A percentile compares a stretch with the other conserved stretches of the same genome.
Conservation (phyloP, 2,797 vertebrate species). For the Taenioides sp. region DNA sequence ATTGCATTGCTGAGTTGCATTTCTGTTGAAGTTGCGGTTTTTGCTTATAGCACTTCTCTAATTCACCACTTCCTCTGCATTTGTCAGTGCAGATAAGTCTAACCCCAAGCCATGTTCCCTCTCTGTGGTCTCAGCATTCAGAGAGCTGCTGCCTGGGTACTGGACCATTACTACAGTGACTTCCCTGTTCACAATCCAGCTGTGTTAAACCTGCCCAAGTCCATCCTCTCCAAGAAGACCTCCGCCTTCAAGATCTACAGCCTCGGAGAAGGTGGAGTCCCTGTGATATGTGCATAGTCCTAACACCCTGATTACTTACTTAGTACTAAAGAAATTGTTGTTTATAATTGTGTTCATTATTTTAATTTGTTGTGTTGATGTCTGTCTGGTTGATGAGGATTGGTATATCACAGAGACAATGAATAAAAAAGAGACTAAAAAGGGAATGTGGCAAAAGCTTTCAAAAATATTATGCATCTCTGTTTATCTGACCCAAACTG, state of each 20-base stretch:
- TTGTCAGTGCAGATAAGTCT: neutral
- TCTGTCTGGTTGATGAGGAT: no score
- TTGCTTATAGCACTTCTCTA: neutral
- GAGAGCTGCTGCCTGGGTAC: conserved; percentile 88
- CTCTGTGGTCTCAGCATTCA: conserved; percentile 80
- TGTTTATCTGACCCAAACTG: no score
- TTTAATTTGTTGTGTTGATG: no score
- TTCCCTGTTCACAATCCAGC: conserved; percentile 94
- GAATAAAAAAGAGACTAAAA: no score
- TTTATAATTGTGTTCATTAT: no score
- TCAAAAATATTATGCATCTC: no score
- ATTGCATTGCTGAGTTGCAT: neutral
- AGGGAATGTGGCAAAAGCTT: no score
- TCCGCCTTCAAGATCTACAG: conserved; percentile 95
- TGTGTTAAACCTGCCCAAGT: conserved; percentile 92
- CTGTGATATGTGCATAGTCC: neutral
- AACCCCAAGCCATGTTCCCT: neutral
- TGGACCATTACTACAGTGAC: conserved; percentile 94
- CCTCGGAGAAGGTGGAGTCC: conserved; percentile 85
- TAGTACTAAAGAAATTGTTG: no score
- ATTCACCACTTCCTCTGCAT: conserved; percentile 25
- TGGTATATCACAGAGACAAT: no score
- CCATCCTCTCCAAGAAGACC: conserved; percentile 92
- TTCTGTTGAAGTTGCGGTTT: neutral
- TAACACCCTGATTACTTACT: no score